phyloP scores from a whole-genome alignment of 1,140 invertebrate genomes.

The Ericerus pela region DNA sequence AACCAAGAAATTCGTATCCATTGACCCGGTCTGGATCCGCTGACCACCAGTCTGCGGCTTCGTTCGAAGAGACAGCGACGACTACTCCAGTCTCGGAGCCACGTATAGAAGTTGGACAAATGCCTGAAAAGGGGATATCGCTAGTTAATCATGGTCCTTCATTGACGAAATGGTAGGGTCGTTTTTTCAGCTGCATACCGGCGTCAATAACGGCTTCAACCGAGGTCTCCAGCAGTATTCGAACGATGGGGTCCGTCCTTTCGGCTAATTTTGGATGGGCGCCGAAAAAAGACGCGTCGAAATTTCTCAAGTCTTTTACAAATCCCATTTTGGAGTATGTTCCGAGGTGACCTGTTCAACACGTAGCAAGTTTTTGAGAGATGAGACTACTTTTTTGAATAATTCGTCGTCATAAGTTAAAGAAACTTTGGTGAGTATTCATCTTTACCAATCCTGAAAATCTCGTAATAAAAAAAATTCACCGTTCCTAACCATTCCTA shows the following conservation, averaged over 20 bases:
- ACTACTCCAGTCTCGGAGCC: conserved; percentile 35
- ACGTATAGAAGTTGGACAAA: conserved; percentile 14
- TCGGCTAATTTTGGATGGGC: conserved; percentile 21
- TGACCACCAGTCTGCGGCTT: conserved; percentile 24
- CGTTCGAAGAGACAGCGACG: conserved; percentile 37
- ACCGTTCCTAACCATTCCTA: too few relatives aligned
- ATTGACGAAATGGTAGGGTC: too few relatives aligned
- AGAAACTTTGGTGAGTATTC: too few relatives aligned
- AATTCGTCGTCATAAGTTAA: too few relatives aligned
- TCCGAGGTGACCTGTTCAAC: neutral
- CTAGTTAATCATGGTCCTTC: too few relatives aligned
- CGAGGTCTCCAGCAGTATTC: conserved; percentile 11
- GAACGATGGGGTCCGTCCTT: conserved; percentile 21
- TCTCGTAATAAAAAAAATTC: too few relatives aligned
- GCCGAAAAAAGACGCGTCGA: conserved; percentile 25
- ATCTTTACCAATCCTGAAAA: too few relatives aligned
- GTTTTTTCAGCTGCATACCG: neutral
- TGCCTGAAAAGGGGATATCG: conserved; percentile 12
- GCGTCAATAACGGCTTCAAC: conserved; percentile 19
- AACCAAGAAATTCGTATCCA: conserved; percentile 36
- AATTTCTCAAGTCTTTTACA: conserved; percentile 7
- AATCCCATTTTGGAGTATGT: conserved; percentile 1
- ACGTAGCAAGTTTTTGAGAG: neutral
- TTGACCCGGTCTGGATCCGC: conserved; percentile 16
- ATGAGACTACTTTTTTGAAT: neutral